Evolutionary conservation across 1,140 invertebrate species (phyloP), one percentile per base, ranked within the genome.

Genomic region (Cotesia glomerata): DNA sequence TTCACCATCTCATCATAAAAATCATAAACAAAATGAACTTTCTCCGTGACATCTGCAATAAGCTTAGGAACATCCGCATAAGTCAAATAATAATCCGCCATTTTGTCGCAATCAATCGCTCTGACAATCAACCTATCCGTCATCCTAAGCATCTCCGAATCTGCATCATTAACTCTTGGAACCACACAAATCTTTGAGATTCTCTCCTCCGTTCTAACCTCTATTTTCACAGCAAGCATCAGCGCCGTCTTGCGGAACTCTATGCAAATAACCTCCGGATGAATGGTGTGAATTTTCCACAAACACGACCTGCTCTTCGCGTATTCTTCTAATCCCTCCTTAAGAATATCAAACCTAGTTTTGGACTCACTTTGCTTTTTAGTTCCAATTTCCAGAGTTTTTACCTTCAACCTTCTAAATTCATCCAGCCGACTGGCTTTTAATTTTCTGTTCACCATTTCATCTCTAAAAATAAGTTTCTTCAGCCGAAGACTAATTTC

Each of bases 1-100:
- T 18, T 35, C 26, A 36, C 16, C 5, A 71, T 16, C 36, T 71
- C 61, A 18, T 65, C n/a, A 56, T 71, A 71, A 56, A 71, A 71
- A 71, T 56, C 62, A 36, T 62, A 71, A n/a, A 71, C 52, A 14
- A 56, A 52, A 9, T 54, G 45, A 36, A 64, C 32, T 18, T 64
- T 32, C 5, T 71, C 9, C 11, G 61, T 54, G 14, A 71, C 69
- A 36, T 8, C 4, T 14, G 63, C 18, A 65, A 71, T 64, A 14
- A 71, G 61, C 14, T 62, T 39, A 11, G 45, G 14, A 64, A 71
- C 49, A 32, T 71, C 39, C 14, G 52, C 69, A 39, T 71, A 71
- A 18, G 45, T 64, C 13, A 35, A 64, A 52, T 35, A 54, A 8
- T 56, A 9, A 11, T 36, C 45, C 52, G 14, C 36, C 18, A 71